Conservation (phyloP, 2,113 vertebrate genomes). For the Hemiscyllium ocellatum region DNA sequence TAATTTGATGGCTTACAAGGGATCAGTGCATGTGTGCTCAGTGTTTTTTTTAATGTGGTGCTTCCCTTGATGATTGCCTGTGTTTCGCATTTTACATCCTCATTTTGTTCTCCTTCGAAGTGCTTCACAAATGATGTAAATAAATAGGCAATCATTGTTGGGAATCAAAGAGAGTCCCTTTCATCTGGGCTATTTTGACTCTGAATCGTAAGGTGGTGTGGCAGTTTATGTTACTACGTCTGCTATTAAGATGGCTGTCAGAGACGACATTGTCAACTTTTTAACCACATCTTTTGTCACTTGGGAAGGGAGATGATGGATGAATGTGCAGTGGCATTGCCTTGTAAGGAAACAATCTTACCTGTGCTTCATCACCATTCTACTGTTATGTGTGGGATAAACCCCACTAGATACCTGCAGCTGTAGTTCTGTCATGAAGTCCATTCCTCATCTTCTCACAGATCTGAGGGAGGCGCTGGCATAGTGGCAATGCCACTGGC, state of each 20-base stretch:
- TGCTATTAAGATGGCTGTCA: not conserved
- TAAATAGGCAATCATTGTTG: not conserved
- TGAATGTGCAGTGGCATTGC: not conserved
- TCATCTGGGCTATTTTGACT: not conserved
- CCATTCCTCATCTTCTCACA: too few relatives aligned
- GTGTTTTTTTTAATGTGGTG: not conserved
- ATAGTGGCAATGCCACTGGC: too few relatives aligned
- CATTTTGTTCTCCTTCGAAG: not conserved
- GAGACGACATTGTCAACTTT: not conserved
- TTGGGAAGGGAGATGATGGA: not conserved
- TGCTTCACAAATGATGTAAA: not conserved
- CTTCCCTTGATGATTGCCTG: not conserved
- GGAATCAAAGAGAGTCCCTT: not conserved
- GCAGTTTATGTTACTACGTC: not conserved
- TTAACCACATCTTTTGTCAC: not conserved
- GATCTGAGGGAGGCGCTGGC: too few relatives aligned
- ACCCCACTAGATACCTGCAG: not conserved
- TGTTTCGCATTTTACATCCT: slow-evolving; percentile 10
- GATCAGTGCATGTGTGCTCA: not conserved
- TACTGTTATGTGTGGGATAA: not conserved
- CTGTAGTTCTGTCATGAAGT: not conserved
- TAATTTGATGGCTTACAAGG: slow-evolving; percentile 23
- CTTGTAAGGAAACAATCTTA: not conserved
- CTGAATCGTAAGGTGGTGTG: not conserved
- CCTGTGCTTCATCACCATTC: not conserved